A percentile compares a stretch with the other conserved stretches of the same genome.
phyloP scores from a whole-genome alignment of 2,888 invertebrate species.

The Torymus aiolomorphi region DNA sequence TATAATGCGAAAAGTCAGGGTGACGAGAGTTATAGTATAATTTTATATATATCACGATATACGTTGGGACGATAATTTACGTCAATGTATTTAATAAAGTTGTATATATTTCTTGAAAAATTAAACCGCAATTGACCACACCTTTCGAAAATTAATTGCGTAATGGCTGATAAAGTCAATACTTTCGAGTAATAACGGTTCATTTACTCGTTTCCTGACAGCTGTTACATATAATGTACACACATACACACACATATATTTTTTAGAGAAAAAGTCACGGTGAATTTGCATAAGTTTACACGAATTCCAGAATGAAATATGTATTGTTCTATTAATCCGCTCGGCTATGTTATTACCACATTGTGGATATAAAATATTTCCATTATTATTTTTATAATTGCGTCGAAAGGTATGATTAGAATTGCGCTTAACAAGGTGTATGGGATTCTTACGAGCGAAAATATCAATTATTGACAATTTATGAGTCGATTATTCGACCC shows the following conservation, averaged over 20 bases:
- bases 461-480: too few species aligned
- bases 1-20: background rate
- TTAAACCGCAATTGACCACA: conserved; percentile 14
- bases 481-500: too few species aligned
- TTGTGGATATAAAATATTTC: conserved; percentile 3
- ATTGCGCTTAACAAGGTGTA: too few species aligned
- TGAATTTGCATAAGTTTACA: background rate
- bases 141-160: conserved; percentile 24
- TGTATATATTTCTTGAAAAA: too few species aligned
- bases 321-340: conserved; percentile 12
- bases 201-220: background rate
- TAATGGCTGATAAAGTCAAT: background rate
- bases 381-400: conserved; percentile 8
- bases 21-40: too few species aligned
- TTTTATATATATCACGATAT: background rate
- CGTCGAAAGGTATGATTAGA: background rate
- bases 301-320: conserved; percentile 6
- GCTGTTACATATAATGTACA: background rate
- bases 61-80: conserved; percentile 2
- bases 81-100: background rate
- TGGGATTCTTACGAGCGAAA: too few species aligned
- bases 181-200: background rate
- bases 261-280: background rate
- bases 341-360: background rate
- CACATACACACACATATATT: background rate